Conservation (phyloP, 2,888 invertebrate genomes). For the Lingula anatina region DNA sequence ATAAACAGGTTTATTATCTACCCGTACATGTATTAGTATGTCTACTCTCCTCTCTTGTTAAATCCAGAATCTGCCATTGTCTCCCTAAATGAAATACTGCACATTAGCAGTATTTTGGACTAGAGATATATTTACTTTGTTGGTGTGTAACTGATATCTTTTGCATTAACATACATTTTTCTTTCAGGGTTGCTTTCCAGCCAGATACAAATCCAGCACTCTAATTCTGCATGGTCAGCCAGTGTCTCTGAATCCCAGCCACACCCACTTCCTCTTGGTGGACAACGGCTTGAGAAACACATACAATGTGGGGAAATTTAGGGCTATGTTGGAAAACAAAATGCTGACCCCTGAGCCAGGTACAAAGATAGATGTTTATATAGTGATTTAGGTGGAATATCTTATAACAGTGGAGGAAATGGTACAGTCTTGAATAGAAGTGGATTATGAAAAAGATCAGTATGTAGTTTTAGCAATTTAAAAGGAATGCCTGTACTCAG, state of each 20-base stretch:
- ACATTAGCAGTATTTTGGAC: too few relatives aligned
- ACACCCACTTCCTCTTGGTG: conserved; percentile 54
- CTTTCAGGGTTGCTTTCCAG: conserved; percentile 38
- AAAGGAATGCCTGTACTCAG: too few relatives aligned
- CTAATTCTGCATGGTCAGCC: conserved; percentile 44
- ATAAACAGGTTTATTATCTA: not conserved
- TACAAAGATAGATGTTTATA: too few relatives aligned
- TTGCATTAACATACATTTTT: not conserved
- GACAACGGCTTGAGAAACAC: conserved; percentile 45
- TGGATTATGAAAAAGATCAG: too few relatives aligned
- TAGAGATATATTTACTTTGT: too few relatives aligned
- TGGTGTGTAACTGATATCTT: too few relatives aligned
- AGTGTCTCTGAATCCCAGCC: conserved; percentile 51
- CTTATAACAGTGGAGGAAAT: too few relatives aligned
- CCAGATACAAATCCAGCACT: conserved; percentile 45
- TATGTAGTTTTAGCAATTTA: too few relatives aligned
- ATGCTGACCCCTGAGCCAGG: conserved; percentile 15
- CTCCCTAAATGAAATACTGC: not conserved
- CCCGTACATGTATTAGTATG: too few relatives aligned
- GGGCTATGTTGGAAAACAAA: conserved; percentile 41
- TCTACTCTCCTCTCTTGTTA: not conserved
- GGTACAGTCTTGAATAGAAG: too few relatives aligned
- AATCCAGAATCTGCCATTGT: not conserved
- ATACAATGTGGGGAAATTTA: conserved; percentile 42
- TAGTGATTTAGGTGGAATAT: too few relatives aligned